These are phyloP conservation scores for Plectropomus leopardus DNA, from an alignment of 2,113 vertebrate genomes.

Conservation along the genomic window DNA sequence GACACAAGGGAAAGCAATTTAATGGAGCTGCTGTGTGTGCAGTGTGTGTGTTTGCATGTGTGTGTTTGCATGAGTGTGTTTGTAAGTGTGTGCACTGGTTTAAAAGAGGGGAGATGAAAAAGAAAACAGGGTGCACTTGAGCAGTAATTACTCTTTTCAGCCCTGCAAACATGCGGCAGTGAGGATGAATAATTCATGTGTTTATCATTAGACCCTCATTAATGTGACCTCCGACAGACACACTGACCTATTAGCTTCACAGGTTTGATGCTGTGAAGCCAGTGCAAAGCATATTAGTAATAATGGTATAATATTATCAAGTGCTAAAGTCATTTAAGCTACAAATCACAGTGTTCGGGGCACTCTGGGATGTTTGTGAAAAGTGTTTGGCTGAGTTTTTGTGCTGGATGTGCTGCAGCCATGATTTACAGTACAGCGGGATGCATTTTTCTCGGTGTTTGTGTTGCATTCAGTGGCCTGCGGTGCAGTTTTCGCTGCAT, in stretches of 20 bases:
- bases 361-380: not conserved
- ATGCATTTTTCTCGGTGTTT: not conserved
- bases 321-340: slow-evolving; percentile 1
- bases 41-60: slow-evolving; percentile 1
- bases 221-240: slow-evolving; percentile 31
- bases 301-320: slow-evolving; percentile 1
- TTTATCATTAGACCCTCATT: slow-evolving; percentile 58
- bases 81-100: not conserved
- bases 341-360: not conserved
- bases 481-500: not conserved
- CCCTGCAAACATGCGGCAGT: slow-evolving; percentile 13
- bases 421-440: not conserved
- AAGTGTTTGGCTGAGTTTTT: not conserved
- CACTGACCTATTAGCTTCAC: slow-evolving; percentile 19
- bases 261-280: slow-evolving; percentile 6
- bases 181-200: slow-evolving; percentile 65
- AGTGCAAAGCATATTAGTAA: not conserved
- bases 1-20: slow-evolving; percentile 2
- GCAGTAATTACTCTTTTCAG: slow-evolving; percentile 43
- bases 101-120: not conserved
- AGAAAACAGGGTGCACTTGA: slow-evolving; percentile 2
- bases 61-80: not conserved
- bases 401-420: not conserved
- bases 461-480: not conserved
- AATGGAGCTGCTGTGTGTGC: not conserved